Evolutionary conservation across 2,888 invertebrate genomes (phyloP), one percentile per base, ranked within the genome.

Genomic region (Stenchaetothrips biformis): DNA sequence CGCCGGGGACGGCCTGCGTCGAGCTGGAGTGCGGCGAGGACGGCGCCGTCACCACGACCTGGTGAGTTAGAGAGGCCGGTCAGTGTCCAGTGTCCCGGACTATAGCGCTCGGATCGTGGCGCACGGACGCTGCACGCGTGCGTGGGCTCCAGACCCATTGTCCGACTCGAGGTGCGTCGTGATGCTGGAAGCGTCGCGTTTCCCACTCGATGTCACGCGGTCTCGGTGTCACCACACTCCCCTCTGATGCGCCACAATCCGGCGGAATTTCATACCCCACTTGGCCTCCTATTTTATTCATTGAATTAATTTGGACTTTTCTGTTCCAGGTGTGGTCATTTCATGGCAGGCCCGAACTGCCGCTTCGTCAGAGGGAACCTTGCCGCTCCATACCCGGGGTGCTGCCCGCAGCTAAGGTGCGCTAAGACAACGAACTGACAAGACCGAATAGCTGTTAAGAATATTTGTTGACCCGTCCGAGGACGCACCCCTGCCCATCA

Each of bases 11-110:
- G 67, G 67, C 21, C 67, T 74, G 67, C 67, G 67, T 25, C 67
- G 67, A 74, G 67, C 25, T 25, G 21, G 67, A 21, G 25, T 74
- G 67, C 25, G 67, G 67, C 9, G 67, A 74, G 25, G 67, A 74
- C 67, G 67, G 67, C 67, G 67, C 67, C 67, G 25, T 74, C 7
- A 74, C 67, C 67, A 74, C 67, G 21, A 74, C 67, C 67, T 74
- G 67, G 67, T 59, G 59, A 53, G 53, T 53, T 16, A 53, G 16
- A 53, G 13, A 53, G n/a, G n/a, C n/a, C n/a, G n/a, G n/a, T n/a
- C n/a, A 53, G 53, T 1, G 9, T 6, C 53, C 53, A 11, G 8
- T 53, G 53, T 16, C 13, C 53, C 6, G 13, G 13, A 53, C 16
- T 16, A 9, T 53, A 2, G 53, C 13, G 9, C 6, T 53, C 37